These are phyloP conservation scores for Drosophila nasuta DNA, from an alignment of 1,140 invertebrate species.

Conservation along the genomic window DNA sequence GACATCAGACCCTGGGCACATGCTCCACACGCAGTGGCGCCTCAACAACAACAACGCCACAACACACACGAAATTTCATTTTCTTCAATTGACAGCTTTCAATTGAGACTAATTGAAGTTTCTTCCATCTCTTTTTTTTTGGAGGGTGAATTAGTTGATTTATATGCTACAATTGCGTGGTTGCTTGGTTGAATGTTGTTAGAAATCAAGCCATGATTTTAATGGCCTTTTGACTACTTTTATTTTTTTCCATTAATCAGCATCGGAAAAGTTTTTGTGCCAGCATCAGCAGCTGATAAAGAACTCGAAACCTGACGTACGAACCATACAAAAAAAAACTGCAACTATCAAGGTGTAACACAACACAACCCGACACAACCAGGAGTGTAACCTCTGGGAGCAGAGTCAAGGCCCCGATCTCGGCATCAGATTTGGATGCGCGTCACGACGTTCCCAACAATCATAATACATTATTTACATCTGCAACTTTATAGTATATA, in stretches of 20 bases:
- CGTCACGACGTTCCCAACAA: conserved; percentile 43
- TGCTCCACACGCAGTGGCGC: conserved; percentile 1
- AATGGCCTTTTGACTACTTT: conserved; percentile 39
- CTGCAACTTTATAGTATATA: conserved; percentile 1
- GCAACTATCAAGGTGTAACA: conserved; percentile 14
- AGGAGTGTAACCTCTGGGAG: conserved; percentile 13
- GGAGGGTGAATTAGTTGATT: conserved; percentile 70
- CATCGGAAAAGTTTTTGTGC: conserved; percentile 55
- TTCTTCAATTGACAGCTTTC: conserved; percentile 61
- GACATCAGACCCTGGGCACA: conserved; percentile 5
- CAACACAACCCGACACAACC: neutral
- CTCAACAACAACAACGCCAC: neutral
- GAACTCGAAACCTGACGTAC: conserved; percentile 26
- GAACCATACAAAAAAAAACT: conserved; percentile 22
- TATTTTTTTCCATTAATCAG: conserved; percentile 59
- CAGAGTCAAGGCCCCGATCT: conserved; percentile 39
- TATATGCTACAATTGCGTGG: conserved; percentile 59
- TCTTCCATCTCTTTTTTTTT: conserved; percentile 13
- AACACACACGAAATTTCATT: conserved; percentile 33
- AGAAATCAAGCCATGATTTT: conserved; percentile 66
- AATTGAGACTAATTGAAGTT: conserved; percentile 70
- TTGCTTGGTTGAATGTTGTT: conserved; percentile 5
- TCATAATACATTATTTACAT: conserved; percentile 1
- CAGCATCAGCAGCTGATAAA: conserved; percentile 29
- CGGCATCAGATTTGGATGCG: conserved; percentile 33